phyloP scores from a whole-genome alignment of 2,888 invertebrate species.

The Drosophila paranaensis region DNA sequence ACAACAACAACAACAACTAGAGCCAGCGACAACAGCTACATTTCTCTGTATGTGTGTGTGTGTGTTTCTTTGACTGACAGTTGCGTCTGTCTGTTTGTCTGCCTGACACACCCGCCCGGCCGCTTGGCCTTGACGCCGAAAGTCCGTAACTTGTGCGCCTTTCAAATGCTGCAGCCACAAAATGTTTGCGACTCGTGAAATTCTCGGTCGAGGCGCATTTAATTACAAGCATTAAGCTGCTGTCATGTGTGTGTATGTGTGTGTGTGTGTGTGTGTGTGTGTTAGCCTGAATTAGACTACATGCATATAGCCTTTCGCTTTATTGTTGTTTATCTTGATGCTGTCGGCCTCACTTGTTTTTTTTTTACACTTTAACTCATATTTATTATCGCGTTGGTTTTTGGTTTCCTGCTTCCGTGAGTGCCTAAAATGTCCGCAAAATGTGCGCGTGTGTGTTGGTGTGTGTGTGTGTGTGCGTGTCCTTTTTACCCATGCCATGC shows the following conservation, averaged over 20 bases:
- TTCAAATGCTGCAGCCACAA: constrained; percentile 46
- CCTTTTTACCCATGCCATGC: constrained; percentile 31
- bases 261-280: constrained; percentile 16
- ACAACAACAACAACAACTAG: too few species aligned
- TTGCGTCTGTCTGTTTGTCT: constrained; percentile 18
- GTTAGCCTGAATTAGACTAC: constrained; percentile 29
- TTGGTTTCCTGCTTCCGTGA: constrained; percentile 58
- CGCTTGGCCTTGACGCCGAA: constrained; percentile 48
- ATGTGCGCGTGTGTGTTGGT: constrained; percentile 9
- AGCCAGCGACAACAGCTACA: background rate
- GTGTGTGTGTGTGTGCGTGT: constrained; percentile 14
- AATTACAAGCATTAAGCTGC: constrained; percentile 61
- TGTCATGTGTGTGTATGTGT: constrained; percentile 19
- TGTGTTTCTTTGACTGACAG: constrained; percentile 37
- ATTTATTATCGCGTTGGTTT: constrained; percentile 74
- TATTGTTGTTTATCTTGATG: constrained; percentile 70
- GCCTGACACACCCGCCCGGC: background rate
- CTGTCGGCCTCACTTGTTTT: constrained; percentile 52
- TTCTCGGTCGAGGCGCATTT: constrained; percentile 39
- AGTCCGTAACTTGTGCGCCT: constrained; percentile 39
- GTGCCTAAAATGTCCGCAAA: constrained; percentile 51
- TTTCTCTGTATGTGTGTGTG: constrained; percentile 1
- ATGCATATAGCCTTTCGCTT: constrained; percentile 39
- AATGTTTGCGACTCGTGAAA: constrained; percentile 40
- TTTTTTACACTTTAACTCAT: constrained; percentile 72